Evolutionary conservation across 2,888 invertebrate species (phyloP), one percentile per base, ranked within the genome.

Genomic region (Apotomis betuletana): DNA sequence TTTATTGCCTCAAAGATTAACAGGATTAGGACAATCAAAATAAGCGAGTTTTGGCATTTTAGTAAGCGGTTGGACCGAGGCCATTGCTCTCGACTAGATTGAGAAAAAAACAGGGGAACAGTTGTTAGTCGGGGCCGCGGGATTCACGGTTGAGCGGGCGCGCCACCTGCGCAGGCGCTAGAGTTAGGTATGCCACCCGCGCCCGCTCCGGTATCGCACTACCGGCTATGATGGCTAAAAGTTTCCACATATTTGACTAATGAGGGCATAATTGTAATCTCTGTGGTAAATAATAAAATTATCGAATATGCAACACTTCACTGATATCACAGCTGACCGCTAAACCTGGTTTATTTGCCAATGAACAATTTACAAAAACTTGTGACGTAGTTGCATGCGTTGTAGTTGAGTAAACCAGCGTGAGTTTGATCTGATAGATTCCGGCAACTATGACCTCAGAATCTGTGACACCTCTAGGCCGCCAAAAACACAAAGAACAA

Each of bases 121-220:
- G 90, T 91, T 90, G 90, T 84, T 77, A 84, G 82, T 78, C 82
- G 87, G 78, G 77, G 77, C 69, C 63, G 78, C 88, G 88, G 90
- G 90, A 85, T 90, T 91, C 89, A 92, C 87, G 92, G 91, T 91
- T 85, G 92, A 91, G 90, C 87, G 89, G 82, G 77, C 82, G 74
- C 81, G 86, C 87, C 91, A 90, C 90, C 90, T 90, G 91, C 88
- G 81, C 81, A 76, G 76, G 81, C 80, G 82, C 77, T 79, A 77
- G 77, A 75, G 79, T 67, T 55, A 54, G 64, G 62, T 59, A 64
- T 54, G 69, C 74, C 63, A 63, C 73, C 73, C 67, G 67, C 60
- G 65, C 70, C 59, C 74, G 72, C 73, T 68, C 74, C 78, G 76
- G 78, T 83, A 85, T 83, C 77, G 80, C 84, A 84, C 83, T 62